Evolutionary conservation across 2,113 vertebrate species (phyloP).

Genomic region (Corydoras maculifer): DNA sequence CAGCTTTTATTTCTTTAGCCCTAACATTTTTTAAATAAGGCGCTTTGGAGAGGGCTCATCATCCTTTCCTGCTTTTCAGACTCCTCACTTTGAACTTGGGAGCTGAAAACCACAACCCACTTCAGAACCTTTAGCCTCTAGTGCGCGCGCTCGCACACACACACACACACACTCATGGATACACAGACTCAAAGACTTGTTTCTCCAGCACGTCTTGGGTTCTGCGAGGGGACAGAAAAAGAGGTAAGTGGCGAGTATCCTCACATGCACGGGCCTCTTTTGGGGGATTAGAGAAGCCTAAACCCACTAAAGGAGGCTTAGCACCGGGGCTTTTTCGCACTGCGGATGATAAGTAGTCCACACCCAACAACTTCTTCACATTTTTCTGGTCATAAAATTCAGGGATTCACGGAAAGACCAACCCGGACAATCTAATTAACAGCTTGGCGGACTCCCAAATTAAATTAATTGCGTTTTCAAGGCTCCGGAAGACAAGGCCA

Average conservation of each 20-base stretch:
- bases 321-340: conserved; percentile 29
- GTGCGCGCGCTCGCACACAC: conserved; percentile 29
- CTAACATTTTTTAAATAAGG: conserved; percentile 59
- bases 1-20: conserved; percentile 64
- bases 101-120: conserved; percentile 52
- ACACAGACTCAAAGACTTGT: conserved; percentile 42
- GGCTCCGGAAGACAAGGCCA: too few species aligned
- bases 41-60: conserved; percentile 64
- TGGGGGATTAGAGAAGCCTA: conserved; percentile 42
- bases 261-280: conserved; percentile 12
- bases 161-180: conserved; percentile 27
- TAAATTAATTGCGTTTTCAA: too few species aligned
- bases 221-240: conserved; percentile 36
- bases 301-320: conserved; percentile 44
- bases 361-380: conserved; percentile 16
- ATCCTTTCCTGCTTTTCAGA: conserved; percentile 64
- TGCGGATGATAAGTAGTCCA: conserved; percentile 35
- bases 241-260: conserved; percentile 28
- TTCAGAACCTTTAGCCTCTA: conserved; percentile 50
- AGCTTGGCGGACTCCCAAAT: too few species aligned
- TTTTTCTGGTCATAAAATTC: background rate
- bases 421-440: too few species aligned
- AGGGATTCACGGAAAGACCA: background rate
- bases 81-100: conserved; percentile 63
- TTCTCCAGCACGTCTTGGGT: conserved; percentile 41